These are phyloP conservation scores for Percopsis transmontana DNA, from an alignment of 2,113 vertebrate species.

Conservation along the genomic window DNA sequence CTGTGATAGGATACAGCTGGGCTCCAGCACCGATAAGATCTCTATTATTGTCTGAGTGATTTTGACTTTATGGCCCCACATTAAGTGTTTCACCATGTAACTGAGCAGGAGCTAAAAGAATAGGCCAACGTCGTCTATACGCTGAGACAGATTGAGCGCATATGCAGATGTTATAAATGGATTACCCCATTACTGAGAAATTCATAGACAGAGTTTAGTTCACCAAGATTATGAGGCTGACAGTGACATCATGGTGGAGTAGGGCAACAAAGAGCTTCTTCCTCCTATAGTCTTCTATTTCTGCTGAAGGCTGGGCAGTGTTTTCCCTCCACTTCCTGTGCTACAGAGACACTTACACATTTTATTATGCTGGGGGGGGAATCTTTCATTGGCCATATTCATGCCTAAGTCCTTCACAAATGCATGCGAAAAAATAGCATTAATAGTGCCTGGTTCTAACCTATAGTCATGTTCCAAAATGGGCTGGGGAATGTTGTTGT, in stretches of 20 bases:
- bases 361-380: background rate
- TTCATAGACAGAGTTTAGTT: slow-evolving; percentile 27
- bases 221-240: slow-evolving; percentile 32
- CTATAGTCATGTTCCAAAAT: too few relatives aligned
- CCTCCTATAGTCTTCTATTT: slow-evolving; percentile 69
- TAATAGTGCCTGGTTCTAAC: too few relatives aligned
- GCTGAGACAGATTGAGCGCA: slow-evolving; percentile 41
- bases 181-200: slow-evolving; percentile 33
- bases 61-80: slow-evolving; percentile 50
- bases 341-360: slow-evolving; percentile 27
- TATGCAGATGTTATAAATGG: slow-evolving; percentile 51
- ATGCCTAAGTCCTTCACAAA: background rate
- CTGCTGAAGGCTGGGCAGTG: slow-evolving; percentile 58
- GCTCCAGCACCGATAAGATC: slow-evolving; percentile 34
- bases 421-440: background rate
- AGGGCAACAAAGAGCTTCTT: slow-evolving; percentile 71
- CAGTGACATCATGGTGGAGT: slow-evolving; percentile 70
- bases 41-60: slow-evolving; percentile 51
- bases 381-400: background rate
- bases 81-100: slow-evolving; percentile 56
- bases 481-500: too few relatives aligned
- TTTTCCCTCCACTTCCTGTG: slow-evolving; percentile 63
- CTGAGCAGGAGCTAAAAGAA: slow-evolving; percentile 23
- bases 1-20: slow-evolving; percentile 23
- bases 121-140: slow-evolving; percentile 30